Conservation (phyloP, 2,113 vertebrate species). For the Lepus europaeus region DNA sequence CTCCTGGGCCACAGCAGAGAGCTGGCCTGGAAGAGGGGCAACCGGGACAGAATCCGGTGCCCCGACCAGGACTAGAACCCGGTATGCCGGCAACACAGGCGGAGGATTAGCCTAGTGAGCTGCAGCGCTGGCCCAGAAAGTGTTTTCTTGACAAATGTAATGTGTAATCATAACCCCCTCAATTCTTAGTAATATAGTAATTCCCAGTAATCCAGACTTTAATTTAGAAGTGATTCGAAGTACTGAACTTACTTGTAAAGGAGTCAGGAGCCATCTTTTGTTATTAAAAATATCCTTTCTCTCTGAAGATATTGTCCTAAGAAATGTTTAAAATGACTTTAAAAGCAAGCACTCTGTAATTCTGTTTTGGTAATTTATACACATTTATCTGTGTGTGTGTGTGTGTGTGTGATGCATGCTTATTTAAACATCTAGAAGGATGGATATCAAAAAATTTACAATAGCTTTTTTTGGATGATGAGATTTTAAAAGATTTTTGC, state of each 20-base stretch:
- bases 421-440: not conserved
- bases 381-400: not conserved
- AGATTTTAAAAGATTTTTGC: conserved; percentile 60
- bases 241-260: conserved; percentile 36
- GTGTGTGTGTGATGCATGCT: not conserved
- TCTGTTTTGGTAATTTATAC: conserved; percentile 1
- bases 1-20: too few species aligned
- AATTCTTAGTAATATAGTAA: not conserved
- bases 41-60: too few species aligned
- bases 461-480: conserved; percentile 19
- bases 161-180: not conserved
- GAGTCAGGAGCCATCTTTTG: conserved; percentile 36
- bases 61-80: too few species aligned
- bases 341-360: conserved; percentile 2
- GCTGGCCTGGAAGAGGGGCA: too few species aligned
- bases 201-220: conserved; percentile 26
- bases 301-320: conserved; percentile 42
- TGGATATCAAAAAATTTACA: conserved; percentile 24
- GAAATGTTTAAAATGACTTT: conserved; percentile 45
- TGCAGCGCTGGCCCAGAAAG: not conserved
- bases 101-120: too few species aligned
- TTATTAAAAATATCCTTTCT: conserved; percentile 38
- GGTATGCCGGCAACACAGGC: too few species aligned
- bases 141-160: conserved; percentile 34
- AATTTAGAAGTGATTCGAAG: conserved; percentile 53